Evolutionary conservation across 2,888 invertebrate genomes (phyloP).

Genomic region (Microdon myrmicae): DNA sequence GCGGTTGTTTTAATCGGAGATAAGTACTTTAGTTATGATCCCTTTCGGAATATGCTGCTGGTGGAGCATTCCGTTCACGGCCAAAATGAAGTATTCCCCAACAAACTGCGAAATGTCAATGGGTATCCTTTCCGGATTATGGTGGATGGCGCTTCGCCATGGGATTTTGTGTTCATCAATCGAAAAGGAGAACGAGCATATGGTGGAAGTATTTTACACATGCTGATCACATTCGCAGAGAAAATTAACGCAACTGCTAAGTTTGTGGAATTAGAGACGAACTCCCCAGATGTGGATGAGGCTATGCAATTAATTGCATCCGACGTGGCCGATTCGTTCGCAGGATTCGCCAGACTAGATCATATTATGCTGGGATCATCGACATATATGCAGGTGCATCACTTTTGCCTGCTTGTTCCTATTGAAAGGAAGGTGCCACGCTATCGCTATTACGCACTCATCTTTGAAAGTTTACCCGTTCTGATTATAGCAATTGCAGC

Average conservation of each 20-base stretch:
- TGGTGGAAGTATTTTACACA: constrained; percentile 7
- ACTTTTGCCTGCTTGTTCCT: constrained; percentile 16
- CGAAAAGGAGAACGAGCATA: constrained; percentile 1
- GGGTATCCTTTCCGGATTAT: constrained; percentile 10
- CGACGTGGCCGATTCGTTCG: constrained; percentile 15
- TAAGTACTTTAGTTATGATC: constrained; percentile 13
- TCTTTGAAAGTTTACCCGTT: constrained; percentile 13
- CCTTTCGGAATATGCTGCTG: constrained; percentile 4
- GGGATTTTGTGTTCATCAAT: constrained; percentile 18
- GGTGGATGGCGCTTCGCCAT: constrained; percentile 15
- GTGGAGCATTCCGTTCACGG: constrained; percentile 1
- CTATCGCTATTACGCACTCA: constrained; percentile 20
- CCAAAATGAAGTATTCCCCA: constrained; percentile 6
- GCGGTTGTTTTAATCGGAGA: constrained; percentile 4
- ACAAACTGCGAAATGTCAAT: constrained; percentile 11
- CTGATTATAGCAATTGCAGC: constrained; percentile 14
- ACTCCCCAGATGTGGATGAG: constrained; percentile 12
- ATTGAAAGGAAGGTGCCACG: constrained; percentile 18
- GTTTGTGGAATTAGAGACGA: neutral
- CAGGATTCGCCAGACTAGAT: constrained; percentile 7
- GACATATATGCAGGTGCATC: constrained; percentile 2
- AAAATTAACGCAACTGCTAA: constrained; percentile 9
- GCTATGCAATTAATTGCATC: neutral
- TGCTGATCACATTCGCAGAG: constrained; percentile 2
- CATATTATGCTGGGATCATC: constrained; percentile 11